Evolutionary conservation across 2,113 vertebrate genomes (phyloP).

Genomic region (Aspidoscelis tigris): DNA sequence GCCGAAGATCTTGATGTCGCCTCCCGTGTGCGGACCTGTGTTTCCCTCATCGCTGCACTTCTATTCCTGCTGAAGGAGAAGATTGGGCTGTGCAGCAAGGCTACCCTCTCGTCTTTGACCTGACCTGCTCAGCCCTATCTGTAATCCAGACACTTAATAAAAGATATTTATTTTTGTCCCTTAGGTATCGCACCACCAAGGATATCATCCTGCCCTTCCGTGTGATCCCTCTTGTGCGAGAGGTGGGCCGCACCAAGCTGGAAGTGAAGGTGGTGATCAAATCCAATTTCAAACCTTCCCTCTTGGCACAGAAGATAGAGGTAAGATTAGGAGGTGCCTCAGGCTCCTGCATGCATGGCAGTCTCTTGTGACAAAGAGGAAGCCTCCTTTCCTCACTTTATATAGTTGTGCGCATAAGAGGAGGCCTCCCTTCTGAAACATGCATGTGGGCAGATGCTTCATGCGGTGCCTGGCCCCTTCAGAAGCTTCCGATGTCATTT

Average conservation of each 20-base stretch:
- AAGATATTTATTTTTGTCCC: background rate
- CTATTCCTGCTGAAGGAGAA: too few species aligned
- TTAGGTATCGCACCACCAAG: conserved; percentile 98
- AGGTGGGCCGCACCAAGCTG: conserved; percentile 97
- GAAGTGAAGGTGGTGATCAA: conserved; percentile 99
- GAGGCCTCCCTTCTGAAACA: too few species aligned
- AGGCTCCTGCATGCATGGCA: background rate
- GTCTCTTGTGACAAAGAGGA: background rate
- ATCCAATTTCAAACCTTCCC: conserved; percentile 98
- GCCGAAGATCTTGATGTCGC: too few species aligned
- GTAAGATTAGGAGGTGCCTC: conserved; percentile 68
- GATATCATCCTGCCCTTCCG: conserved; percentile 99
- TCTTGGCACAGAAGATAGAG: conserved; percentile 99
- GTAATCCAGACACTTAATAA: background rate
- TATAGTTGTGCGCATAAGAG: too few species aligned
- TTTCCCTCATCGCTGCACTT: too few species aligned
- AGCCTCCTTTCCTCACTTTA: background rate
- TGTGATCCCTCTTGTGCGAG: conserved; percentile 95
- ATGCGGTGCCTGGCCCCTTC: too few species aligned
- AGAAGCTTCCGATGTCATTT: too few species aligned
- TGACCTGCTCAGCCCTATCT: too few species aligned
- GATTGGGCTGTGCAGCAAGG: too few species aligned
- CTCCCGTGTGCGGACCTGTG: too few species aligned
- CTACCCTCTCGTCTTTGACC: too few species aligned
- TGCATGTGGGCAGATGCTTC: too few species aligned